Evolutionary conservation across 1,140 invertebrate species (phyloP).

Genomic region (Diachasmimorpha longicaudata): DNA sequence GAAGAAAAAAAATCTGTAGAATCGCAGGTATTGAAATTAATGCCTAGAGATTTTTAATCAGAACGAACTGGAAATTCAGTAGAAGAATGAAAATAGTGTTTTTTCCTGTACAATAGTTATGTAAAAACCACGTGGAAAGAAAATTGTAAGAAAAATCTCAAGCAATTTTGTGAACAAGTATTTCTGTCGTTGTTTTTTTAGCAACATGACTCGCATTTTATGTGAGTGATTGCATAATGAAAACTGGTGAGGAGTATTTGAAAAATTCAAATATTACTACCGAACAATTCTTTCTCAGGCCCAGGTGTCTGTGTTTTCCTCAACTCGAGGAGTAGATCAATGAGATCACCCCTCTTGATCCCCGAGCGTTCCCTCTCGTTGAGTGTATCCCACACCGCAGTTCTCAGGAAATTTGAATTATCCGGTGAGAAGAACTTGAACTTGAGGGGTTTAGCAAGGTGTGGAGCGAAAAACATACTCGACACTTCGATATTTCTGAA

Average conservation of each 20-base stretch:
- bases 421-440: conserved; percentile 39
- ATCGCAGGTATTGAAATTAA: too few relatives aligned
- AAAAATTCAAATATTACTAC: conserved; percentile 11
- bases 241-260: too few relatives aligned
- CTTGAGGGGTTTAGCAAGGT: conserved; percentile 34
- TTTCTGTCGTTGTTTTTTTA: too few relatives aligned
- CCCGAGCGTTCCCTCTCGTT: conserved; percentile 40
- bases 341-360: conserved; percentile 53
- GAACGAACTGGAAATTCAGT: too few relatives aligned
- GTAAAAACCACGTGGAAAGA: too few relatives aligned
- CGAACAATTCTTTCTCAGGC: conserved; percentile 20
- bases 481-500: conserved; percentile 42
- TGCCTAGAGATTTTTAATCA: too few relatives aligned
- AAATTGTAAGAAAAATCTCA: too few relatives aligned
- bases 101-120: too few relatives aligned
- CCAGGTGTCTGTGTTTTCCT: conserved; percentile 32
- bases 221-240: too few relatives aligned
- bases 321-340: conserved; percentile 59
- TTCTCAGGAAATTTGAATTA: conserved; percentile 43
- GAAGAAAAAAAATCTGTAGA: background rate
- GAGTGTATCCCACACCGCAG: conserved; percentile 49
- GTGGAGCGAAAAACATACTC: conserved; percentile 52
- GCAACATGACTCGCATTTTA: too few relatives aligned
- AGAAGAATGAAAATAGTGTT: too few relatives aligned
- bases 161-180: too few relatives aligned